Evolutionary conservation across 2,113 vertebrate genomes (phyloP).

Genomic region (cat (Felis catus)): DNA sequence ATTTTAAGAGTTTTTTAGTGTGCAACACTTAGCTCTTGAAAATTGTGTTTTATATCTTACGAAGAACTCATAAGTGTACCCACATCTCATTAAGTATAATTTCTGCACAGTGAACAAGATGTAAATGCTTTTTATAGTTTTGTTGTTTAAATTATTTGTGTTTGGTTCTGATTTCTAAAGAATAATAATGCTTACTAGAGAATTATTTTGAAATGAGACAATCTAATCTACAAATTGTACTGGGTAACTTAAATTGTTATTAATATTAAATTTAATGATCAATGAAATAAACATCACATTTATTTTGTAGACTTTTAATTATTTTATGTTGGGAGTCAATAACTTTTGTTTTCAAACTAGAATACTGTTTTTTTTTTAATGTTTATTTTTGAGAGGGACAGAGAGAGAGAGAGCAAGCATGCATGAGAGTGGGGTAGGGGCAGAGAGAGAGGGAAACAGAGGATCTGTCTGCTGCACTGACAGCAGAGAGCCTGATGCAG

Average conservation of each 20-base stretch:
- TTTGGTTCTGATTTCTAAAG: conserved; percentile 36
- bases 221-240: conserved; percentile 8
- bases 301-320: not conserved
- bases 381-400: too few species aligned
- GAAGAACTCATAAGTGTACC: conserved; percentile 28
- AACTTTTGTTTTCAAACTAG: not conserved
- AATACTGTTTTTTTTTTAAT: not conserved
- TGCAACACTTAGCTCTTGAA: not conserved
- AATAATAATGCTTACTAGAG: not conserved
- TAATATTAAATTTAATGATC: conserved; percentile 52
- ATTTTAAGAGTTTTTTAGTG: not conserved
- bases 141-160: conserved; percentile 54
- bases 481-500: too few species aligned
- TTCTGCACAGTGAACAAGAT: not conserved
- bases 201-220: conserved; percentile 31
- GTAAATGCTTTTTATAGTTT: conserved; percentile 52
- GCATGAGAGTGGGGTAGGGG: too few species aligned
- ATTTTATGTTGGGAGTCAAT: conserved; percentile 32
- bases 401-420: too few species aligned
- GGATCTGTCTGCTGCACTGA: too few species aligned
- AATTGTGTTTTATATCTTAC: not conserved
- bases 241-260: conserved; percentile 41
- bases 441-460: too few species aligned
- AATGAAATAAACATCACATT: conserved; percentile 1
- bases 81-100: conserved; percentile 28